Conservation (phyloP, 2,113 vertebrate genomes). For the Ceuthmochares aereus region DNA sequence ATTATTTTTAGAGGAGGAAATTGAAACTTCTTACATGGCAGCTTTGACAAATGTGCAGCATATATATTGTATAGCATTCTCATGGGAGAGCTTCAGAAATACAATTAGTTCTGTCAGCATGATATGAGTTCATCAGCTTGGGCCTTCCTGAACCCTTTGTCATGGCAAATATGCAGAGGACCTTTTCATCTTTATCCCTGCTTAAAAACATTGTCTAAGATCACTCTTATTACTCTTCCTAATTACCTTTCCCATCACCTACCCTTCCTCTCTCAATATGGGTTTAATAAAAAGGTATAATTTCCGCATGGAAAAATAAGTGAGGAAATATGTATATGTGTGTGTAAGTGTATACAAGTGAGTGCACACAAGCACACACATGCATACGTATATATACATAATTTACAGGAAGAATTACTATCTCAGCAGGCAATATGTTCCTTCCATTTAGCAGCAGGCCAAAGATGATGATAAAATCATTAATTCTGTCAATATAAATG, state of each 20-base stretch:
- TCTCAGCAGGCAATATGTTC: slow-evolving; percentile 31
- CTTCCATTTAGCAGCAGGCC: slow-evolving; percentile 70
- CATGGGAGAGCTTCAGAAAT: slow-evolving; percentile 31
- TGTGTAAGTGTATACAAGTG: not conserved
- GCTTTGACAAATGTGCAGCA: slow-evolving; percentile 42
- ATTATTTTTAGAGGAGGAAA: slow-evolving; percentile 65
- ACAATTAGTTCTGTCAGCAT: slow-evolving; percentile 27
- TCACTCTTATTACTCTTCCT: slow-evolving; percentile 12
- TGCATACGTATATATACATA: not conserved
- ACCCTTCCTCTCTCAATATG: not conserved
- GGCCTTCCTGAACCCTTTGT: slow-evolving; percentile 25
- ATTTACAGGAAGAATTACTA: slow-evolving; percentile 28
- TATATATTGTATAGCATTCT: slow-evolving; percentile 50
- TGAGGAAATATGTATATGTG: not conserved
- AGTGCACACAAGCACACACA: not conserved
- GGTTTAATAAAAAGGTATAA: not conserved
- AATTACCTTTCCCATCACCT: slow-evolving; percentile 1
- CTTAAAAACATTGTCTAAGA: not conserved
- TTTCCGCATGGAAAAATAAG: not conserved
- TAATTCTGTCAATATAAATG: slow-evolving; percentile 85
- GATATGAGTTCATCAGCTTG: slow-evolving; percentile 10
- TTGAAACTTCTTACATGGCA: slow-evolving; percentile 44
- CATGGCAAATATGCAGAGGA: slow-evolving; percentile 15
- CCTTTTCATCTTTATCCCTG: slow-evolving; percentile 6
- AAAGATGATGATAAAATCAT: slow-evolving; percentile 79